Base-by-base conservation (phyloP, 1,140 invertebrate species). In the Drosophila suzukii region DNA sequence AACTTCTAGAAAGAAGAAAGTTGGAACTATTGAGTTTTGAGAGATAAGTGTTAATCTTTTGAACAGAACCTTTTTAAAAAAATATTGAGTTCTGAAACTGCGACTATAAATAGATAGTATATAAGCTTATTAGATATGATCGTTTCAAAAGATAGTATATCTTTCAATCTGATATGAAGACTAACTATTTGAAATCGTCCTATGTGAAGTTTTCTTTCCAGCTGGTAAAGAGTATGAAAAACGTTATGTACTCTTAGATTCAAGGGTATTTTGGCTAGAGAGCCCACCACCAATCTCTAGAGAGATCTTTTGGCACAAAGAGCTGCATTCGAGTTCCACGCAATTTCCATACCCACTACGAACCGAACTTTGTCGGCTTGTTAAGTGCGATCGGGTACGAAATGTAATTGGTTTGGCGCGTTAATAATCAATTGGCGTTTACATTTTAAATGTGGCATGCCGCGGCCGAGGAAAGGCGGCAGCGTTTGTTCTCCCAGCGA, bases 361-460 rank as follows among this genome's bases (percentile, higher is more conserved):
- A 54, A 44, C 27, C 17, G 30, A 50, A 71, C 67, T 71, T 71
- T 71, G 67, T 49, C 67, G 67, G 67, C 65, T 71, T 68, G 65
- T 71, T 71, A 71, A 71, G 51, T 57, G 38, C 27, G 65, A 71
- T 70, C 36, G 67, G 44, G 44, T 38, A 71, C 67, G 67, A 71
- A 71, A 71, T 71, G 67, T 71, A 71, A 71, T 71, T 71, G 67
- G 67, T 71, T 71, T 71, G 67, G 67, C 67, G 67, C 67, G 65
- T 71, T 71, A 71, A 73, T 73, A 73, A 73, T 73, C 70, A 73
- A 73, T 73, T 73, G 70, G 68, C 68, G 68, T 73, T 73, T 73
- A 73, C 67, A 71, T 71, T 71, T 70, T 71, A 71, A 71, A 71
- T 71, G 67, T 71, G 66, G 67, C 67, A 71, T 71, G 67, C 51